Percentiles rank a stretch among this genome's conserved stretches.
These are phyloP conservation scores for Aphaenogaster rudis DNA, from an alignment of 1,140 invertebrate genomes.

Conservation along the genomic window DNA sequence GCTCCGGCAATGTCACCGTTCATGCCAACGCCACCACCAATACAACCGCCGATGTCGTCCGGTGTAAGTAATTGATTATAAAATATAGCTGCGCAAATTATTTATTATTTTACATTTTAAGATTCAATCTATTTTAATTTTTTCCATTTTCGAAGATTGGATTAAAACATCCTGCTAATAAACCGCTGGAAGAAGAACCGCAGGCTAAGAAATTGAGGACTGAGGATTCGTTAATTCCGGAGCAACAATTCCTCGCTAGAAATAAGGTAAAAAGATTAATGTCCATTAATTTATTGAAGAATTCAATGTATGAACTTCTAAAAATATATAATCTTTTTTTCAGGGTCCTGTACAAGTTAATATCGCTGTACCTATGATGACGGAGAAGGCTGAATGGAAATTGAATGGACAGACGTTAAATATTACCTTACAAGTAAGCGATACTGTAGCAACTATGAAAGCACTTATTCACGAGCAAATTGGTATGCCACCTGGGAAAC, in stretches of 20 bases:
- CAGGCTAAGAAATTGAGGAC: conserved; percentile 95
- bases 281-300: not conserved
- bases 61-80: conserved; percentile 71
- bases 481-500: conserved; percentile 98
- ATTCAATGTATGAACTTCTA: not conserved
- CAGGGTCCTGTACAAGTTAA: conserved; percentile 92
- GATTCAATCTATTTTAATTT: conserved; percentile 12
- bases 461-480: conserved; percentile 95
- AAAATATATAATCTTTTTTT: conserved; percentile 40
- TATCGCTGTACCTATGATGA: conserved; percentile 93
- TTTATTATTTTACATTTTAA: not conserved
- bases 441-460: conserved; percentile 95
- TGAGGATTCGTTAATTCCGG: conserved; percentile 97
- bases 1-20: conserved; percentile 87
- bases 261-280: conserved; percentile 86
- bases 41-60: conserved; percentile 83
- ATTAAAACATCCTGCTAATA: conserved; percentile 87
- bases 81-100: not conserved
- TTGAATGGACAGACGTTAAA: conserved; percentile 96
- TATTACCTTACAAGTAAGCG: conserved; percentile 93
- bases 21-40: conserved; percentile 84
- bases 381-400: conserved; percentile 98
- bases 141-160: conserved; percentile 75
- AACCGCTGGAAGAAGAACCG: conserved; percentile 92
- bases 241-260: conserved; percentile 93